Evolutionary conservation across 1,140 invertebrate genomes (phyloP).

Genomic region (Ganaspis sp.): DNA sequence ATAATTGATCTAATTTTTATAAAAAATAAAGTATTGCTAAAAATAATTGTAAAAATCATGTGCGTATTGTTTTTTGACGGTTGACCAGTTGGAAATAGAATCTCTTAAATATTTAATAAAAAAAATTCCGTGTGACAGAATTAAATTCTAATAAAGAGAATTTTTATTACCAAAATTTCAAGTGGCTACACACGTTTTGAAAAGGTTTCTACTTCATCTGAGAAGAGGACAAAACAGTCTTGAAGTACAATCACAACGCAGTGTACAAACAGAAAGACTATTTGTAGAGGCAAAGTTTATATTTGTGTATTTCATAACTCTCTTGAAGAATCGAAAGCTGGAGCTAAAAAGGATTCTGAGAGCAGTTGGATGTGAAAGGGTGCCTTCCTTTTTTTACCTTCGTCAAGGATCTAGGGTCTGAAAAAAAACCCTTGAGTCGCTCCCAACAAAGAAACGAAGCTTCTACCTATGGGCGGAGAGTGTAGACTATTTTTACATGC

Average conservation of each 20-base stretch:
- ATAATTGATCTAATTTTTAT: too few species aligned
- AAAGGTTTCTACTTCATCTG: neutral
- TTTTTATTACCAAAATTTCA: too few species aligned
- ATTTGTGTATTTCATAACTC: slow-evolving; percentile 67
- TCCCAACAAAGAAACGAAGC: neutral
- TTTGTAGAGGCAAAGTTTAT: slow-evolving; percentile 56
- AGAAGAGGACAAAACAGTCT: slow-evolving; percentile 1
- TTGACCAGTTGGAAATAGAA: too few species aligned
- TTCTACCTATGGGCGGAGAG: neutral
- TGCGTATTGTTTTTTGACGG: too few species aligned
- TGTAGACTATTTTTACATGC: neutral
- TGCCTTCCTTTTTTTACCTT: neutral
- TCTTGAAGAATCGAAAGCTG: slow-evolving; percentile 14
- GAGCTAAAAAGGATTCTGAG: neutral
- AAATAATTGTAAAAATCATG: too few species aligned
- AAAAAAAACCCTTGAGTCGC: neutral
- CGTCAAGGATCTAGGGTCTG: neutral
- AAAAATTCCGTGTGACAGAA: too few species aligned
- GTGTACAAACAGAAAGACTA: slow-evolving; percentile 41
- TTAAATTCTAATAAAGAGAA: too few species aligned
- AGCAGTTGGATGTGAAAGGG: slow-evolving; percentile 1
- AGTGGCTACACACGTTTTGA: neutral
- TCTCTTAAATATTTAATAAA: too few species aligned
- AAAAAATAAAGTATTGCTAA: too few species aligned
- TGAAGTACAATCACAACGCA: slow-evolving; percentile 1